These are phyloP conservation scores for Python bivittatus DNA, from an alignment of 2,113 vertebrate species.

Conservation along the genomic window DNA sequence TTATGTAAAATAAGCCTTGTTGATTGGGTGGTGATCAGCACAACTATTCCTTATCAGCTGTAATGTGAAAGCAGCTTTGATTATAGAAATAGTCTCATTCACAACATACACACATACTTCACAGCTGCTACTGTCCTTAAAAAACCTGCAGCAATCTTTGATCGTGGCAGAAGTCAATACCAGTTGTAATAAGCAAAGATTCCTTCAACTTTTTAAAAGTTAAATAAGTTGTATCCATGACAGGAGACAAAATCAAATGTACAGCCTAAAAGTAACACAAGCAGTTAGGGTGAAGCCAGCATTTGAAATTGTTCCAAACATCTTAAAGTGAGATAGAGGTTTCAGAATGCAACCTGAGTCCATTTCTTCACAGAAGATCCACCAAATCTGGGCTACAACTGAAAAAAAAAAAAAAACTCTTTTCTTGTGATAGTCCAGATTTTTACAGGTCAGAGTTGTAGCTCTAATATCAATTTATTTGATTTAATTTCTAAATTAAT, in stretches of 20 bases:
- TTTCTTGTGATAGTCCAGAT: background rate
- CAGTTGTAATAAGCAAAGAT: background rate
- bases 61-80: background rate
- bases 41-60: background rate
- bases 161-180: background rate
- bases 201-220: background rate
- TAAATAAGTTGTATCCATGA: background rate
- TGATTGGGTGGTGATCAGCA: background rate
- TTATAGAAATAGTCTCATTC: background rate
- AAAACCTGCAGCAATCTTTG: background rate
- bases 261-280: background rate
- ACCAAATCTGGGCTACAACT: background rate
- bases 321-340: background rate
- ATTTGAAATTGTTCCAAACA: background rate
- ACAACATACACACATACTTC: background rate
- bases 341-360: background rate
- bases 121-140: background rate
- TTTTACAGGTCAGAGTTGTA: background rate
- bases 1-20: background rate
- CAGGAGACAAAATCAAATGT: background rate
- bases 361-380: background rate
- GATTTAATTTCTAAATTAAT: background rate
- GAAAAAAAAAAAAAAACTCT: background rate
- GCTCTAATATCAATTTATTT: background rate
- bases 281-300: background rate